phyloP scores from a whole-genome alignment of 2,888 invertebrate genomes.

The Tipula helvola region DNA sequence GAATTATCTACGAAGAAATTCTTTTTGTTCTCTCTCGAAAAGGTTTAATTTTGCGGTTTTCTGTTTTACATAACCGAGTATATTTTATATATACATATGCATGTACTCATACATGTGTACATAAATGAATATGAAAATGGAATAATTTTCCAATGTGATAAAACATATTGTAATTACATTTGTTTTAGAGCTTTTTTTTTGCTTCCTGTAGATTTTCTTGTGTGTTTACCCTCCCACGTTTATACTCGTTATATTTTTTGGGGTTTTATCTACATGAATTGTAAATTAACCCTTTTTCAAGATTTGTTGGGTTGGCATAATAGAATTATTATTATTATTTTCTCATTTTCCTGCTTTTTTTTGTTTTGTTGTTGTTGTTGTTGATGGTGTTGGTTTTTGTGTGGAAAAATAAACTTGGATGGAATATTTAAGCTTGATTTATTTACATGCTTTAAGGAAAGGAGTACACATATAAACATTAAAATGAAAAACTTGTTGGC shows the following conservation, averaged over 20 bases:
- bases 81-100: background rate
- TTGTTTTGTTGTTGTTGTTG: background rate
- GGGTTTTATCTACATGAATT: background rate
- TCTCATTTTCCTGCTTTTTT: background rate
- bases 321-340: background rate
- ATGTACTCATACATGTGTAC: background rate
- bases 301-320: background rate
- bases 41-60: background rate
- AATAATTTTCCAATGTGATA: background rate
- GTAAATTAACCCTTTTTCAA: background rate
- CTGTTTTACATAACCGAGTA: background rate
- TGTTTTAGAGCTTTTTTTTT: background rate
- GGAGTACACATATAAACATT: background rate
- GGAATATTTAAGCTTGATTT: background rate
- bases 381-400: background rate
- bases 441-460: background rate
- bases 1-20: background rate
- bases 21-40: background rate
- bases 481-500: background rate
- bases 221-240: background rate
- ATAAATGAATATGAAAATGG: background rate
- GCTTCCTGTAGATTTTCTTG: background rate
- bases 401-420: background rate
- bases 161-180: background rate
- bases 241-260: background rate